phyloP scores from a whole-genome alignment of 2,113 vertebrate genomes.

The Grantiella picta region DNA sequence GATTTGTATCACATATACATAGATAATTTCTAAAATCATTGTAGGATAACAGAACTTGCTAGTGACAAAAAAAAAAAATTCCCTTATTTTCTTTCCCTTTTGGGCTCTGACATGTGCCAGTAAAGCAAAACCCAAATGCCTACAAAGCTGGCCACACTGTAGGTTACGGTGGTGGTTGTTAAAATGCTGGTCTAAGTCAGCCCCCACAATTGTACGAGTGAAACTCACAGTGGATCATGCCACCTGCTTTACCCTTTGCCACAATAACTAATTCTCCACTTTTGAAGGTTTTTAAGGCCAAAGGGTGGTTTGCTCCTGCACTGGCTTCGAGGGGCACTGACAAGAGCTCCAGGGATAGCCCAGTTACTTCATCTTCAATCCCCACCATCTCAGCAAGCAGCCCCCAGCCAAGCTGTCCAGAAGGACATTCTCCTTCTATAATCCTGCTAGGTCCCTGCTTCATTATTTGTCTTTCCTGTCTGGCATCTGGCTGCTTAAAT shows the following conservation, averaged over 20 bases:
- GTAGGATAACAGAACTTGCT: background rate
- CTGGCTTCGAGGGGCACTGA: background rate
- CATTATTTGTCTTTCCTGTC: background rate
- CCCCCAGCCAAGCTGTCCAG: background rate
- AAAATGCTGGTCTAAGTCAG: background rate
- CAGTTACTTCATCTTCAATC: background rate
- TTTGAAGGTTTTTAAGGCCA: background rate
- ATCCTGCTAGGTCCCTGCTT: background rate
- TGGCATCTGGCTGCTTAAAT: background rate
- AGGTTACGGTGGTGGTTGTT: background rate
- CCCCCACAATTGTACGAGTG: fast-evolving
- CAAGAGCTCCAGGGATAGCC: too few relatives aligned
- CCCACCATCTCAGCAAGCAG: background rate
- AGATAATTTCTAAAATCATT: background rate
- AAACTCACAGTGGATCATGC: fast-evolving
- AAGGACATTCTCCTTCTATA: background rate
- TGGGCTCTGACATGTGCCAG: fast-evolving
- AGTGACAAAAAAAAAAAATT: background rate
- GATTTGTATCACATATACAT: background rate
- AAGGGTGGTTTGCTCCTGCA: background rate
- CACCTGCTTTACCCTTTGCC: background rate
- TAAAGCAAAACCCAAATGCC: background rate
- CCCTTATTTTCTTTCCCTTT: background rate
- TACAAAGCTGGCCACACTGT: background rate
- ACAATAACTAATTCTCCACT: background rate